Evolutionary conservation across 1,140 invertebrate species (phyloP).

Genomic region (Drosophila littoralis): DNA sequence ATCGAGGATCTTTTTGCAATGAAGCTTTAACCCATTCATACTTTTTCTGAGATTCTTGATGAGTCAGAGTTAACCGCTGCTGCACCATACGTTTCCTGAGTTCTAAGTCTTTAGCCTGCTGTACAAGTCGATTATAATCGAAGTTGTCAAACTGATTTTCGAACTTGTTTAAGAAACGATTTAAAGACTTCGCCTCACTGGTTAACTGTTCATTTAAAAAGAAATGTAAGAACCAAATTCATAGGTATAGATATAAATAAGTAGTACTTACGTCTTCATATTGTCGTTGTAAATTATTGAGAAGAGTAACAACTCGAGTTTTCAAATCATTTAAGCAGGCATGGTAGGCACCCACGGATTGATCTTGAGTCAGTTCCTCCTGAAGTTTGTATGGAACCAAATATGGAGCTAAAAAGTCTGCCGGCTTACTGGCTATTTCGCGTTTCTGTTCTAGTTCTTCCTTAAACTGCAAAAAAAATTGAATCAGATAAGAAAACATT

Average conservation of each 20-base stretch:
- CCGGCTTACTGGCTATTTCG: constrained; percentile 77
- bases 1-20: constrained; percentile 59
- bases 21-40: constrained; percentile 74
- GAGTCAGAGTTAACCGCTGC: constrained; percentile 71
- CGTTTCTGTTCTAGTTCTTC: constrained; percentile 73
- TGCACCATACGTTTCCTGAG: constrained; percentile 82
- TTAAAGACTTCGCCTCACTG: constrained; percentile 72
- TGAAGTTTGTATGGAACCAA: constrained; percentile 85
- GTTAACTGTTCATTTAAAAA: constrained; percentile 57
- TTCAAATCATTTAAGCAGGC: constrained; percentile 87
- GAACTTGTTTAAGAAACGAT: constrained; percentile 76
- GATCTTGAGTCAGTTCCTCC: constrained; percentile 64
- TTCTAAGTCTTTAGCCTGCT: constrained; percentile 74
- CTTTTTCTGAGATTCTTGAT: constrained; percentile 79
- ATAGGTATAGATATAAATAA: not conserved
- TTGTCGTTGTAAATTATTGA: constrained; percentile 85
- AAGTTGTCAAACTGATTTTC: constrained; percentile 80
- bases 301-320: constrained; percentile 84
- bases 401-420: constrained; percentile 87
- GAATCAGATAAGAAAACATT: not conserved
- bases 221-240: not conserved
- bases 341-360: constrained; percentile 84
- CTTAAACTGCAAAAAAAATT: constrained; percentile 75
- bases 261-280: constrained; percentile 85
- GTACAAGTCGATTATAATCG: constrained; percentile 76